Base-by-base conservation (phyloP, 2,888 invertebrate genomes). In the Phalera bucephala region DNA sequence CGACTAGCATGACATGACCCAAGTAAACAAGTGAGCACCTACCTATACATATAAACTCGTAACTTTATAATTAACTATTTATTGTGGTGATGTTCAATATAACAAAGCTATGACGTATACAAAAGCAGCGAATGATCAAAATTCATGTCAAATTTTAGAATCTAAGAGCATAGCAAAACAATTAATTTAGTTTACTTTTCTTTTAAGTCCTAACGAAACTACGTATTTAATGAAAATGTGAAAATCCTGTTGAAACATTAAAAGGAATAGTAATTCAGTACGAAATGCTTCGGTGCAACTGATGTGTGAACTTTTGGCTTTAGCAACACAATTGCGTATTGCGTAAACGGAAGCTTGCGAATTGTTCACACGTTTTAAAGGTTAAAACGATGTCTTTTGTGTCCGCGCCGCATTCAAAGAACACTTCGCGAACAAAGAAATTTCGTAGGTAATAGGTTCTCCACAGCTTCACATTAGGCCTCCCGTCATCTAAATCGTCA, bases 1-100 rank as follows among this genome's bases (percentile, higher is more conserved):
- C 46, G 47, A 55, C 59, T 64, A 53, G 60, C 56, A 60, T 68
- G 53, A 58, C 62, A 50, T 34, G 50, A 45, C 47, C n/a, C 40
- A 44, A 50, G 49, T 45, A 53, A 56, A 54, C 36, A 4, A 7
- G 21, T 8, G 49, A 41, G 41, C 52, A 45, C 33, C n/a, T n/a
- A n/a, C n/a, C n/a, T n/a, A n/a, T n/a, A n/a, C n/a, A n/a, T n/a
- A n/a, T n/a, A n/a, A n/a, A n/a, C n/a, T n/a, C n/a, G n/a, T n/a
- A n/a, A n/a, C n/a, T n/a, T n/a, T n/a, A n/a, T n/a, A n/a, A n/a
- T n/a, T n/a, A n/a, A n/a, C n/a, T n/a, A n/a, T n/a, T n/a, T n/a
- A n/a, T n/a, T n/a, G n/a, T n/a, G n/a, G n/a, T n/a, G n/a, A n/a
- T n/a, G n/a, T n/a, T n/a, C n/a, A n/a, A n/a, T n/a, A n/a, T n/a